phyloP scores from a whole-genome alignment of 2,797 vertebrate species.

The Borostomias antarcticus region DNA sequence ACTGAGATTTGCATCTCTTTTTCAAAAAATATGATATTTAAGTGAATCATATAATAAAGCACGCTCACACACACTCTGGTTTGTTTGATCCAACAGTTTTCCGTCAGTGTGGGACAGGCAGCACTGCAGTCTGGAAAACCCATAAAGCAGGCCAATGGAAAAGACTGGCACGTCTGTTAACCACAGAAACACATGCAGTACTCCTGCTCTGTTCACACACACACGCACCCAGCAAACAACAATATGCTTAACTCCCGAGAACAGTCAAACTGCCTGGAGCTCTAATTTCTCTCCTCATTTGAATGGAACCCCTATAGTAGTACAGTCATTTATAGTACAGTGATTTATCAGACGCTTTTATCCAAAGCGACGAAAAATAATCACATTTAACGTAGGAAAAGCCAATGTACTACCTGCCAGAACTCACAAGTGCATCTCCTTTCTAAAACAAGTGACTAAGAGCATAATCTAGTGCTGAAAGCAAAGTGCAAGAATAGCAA shows the following conservation, averaged over 20 bases:
- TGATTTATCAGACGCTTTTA: too few relatives aligned
- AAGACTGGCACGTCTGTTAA: constrained; percentile 33
- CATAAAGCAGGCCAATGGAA: constrained; percentile 46
- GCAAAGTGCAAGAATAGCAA: too few relatives aligned
- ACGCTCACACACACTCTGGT: constrained; percentile 18
- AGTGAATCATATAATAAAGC: background rate
- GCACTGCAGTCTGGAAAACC: constrained; percentile 49
- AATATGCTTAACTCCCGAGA: background rate
- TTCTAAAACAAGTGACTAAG: too few relatives aligned
- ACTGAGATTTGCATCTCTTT: too few relatives aligned
- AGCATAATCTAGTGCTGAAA: too few relatives aligned
- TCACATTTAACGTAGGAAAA: too few relatives aligned
- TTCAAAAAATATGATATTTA: too few relatives aligned
- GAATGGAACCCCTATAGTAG: too few relatives aligned
- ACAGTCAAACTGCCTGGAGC: background rate
- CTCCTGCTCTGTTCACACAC: constrained; percentile 29
- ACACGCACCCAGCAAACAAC: background rate
- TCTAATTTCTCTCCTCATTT: background rate
- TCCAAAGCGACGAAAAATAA: too few relatives aligned
- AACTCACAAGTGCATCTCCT: too few relatives aligned
- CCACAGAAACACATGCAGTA: constrained; percentile 19
- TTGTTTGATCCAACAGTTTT: constrained; percentile 38
- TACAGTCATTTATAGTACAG: too few relatives aligned
- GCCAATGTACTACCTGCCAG: too few relatives aligned
- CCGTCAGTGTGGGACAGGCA: constrained; percentile 22